Conservation (phyloP, 2,797 vertebrate species). For the Otus scops region DNA sequence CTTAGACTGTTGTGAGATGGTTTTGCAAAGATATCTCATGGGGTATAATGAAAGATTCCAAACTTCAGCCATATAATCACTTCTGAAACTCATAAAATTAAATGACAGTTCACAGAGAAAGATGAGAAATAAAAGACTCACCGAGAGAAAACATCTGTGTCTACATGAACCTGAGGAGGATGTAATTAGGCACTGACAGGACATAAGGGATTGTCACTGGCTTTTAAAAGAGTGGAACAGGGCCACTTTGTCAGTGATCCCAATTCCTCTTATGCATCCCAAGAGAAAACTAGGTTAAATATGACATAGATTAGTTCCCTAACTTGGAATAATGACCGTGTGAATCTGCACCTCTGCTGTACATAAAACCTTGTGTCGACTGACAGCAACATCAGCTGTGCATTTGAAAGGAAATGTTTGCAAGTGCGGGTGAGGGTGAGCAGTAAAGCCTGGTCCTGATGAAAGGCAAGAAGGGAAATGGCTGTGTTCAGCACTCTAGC, state of each 20-base stretch:
- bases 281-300: neutral
- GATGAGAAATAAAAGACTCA: neutral
- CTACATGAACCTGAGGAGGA: neutral
- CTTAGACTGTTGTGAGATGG: neutral
- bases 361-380: neutral
- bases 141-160: neutral
- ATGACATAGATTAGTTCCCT: neutral
- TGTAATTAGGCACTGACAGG: neutral
- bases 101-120: neutral
- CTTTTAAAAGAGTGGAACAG: neutral
- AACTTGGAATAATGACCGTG: neutral
- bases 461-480: neutral
- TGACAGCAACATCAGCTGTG: neutral
- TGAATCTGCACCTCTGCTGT: neutral
- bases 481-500: neutral
- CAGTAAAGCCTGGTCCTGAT: neutral
- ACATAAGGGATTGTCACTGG: neutral
- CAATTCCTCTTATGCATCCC: neutral
- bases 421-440: fast-evolving
- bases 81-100: neutral
- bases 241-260: neutral
- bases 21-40: neutral
- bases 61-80: neutral
- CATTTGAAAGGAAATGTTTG: neutral
- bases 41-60: neutral